These are phyloP conservation scores for Phocoena phocoena DNA, from an alignment of 2,113 vertebrate species.

Conservation along the genomic window DNA sequence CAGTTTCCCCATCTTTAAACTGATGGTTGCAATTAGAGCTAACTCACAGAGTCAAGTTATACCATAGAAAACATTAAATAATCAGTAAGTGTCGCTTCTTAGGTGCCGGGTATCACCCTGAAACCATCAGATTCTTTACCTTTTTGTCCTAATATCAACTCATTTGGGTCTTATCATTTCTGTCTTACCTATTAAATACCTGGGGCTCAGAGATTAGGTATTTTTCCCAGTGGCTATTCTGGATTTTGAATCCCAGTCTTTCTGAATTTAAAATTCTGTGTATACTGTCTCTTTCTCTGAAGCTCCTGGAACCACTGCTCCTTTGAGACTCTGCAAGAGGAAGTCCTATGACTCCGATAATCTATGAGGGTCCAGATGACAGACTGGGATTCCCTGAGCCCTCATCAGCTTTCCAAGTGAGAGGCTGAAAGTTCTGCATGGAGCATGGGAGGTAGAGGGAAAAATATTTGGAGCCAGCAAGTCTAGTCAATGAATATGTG, in stretches of 20 bases:
- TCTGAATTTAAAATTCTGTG: neutral
- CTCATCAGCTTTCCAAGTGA: neutral
- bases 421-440: neutral
- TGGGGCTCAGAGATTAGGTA: neutral
- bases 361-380: neutral
- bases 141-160: neutral
- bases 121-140: neutral
- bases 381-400: neutral
- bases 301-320: neutral
- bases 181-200: neutral
- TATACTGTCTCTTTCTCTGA: neutral
- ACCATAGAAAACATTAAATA: neutral
- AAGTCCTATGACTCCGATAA: neutral
- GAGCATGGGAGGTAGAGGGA: neutral
- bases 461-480: slow-evolving; percentile 39
- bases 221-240: neutral
- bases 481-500: slow-evolving; percentile 39
- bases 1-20: neutral
- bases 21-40: neutral
- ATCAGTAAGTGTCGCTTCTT: neutral
- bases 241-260: neutral
- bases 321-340: neutral
- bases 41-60: neutral
- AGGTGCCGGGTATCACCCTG: neutral
- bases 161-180: neutral